Percentiles rank a stretch among this genome's conserved stretches.
Evolutionary conservation across 2,113 vertebrate species (phyloP).

Genomic region (Petrocephalus zakoni): DNA sequence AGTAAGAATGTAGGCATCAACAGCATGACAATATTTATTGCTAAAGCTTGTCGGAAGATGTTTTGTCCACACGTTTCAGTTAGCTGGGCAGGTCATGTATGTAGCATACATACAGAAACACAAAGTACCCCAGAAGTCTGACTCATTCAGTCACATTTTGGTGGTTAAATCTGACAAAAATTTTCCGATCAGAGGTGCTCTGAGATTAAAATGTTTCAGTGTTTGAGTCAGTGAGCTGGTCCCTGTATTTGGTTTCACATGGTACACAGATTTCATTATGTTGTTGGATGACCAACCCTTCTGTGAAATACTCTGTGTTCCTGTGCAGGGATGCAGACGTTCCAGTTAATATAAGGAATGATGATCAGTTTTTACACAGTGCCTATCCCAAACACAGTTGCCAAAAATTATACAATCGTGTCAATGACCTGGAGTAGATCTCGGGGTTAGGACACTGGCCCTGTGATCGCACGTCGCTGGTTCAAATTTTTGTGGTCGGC

Average conservation of each 20-base stretch:
- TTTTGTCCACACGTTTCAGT: not conserved
- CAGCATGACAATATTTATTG: not conserved
- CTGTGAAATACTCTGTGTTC: not conserved
- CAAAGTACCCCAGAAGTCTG: not conserved
- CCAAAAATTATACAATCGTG: not conserved
- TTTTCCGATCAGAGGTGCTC: not conserved
- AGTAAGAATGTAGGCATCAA: not conserved
- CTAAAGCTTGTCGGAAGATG: not conserved
- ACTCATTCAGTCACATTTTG: not conserved
- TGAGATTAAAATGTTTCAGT: conserved; percentile 1
- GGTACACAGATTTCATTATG: not conserved
- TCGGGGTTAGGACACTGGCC: not conserved
- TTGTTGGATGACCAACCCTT: not conserved
- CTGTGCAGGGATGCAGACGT: not conserved
- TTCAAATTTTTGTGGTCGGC: not conserved
- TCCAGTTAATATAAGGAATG: not conserved
- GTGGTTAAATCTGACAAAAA: not conserved
- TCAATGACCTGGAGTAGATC: not conserved
- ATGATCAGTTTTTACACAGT: not conserved
- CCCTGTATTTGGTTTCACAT: not conserved
- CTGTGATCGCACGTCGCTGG: not conserved
- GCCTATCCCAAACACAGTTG: not conserved
- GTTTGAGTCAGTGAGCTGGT: not conserved
- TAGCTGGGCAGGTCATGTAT: not conserved
- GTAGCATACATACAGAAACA: not conserved